Evolutionary conservation across 2,888 invertebrate species (phyloP), one percentile per base, ranked within the genome.

Genomic region (Agrotis exclamationis): DNA sequence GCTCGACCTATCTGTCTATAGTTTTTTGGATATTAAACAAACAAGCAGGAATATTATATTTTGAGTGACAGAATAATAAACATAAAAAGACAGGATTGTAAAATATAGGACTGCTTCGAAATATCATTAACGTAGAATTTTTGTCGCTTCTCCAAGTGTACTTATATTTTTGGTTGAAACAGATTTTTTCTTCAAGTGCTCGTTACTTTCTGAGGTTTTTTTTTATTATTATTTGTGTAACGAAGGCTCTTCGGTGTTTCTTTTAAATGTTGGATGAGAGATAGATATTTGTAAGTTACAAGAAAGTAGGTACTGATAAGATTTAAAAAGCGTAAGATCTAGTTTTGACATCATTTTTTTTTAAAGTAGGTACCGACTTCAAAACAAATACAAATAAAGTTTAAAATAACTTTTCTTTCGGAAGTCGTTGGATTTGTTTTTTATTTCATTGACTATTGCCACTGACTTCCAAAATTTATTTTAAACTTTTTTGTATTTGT

Each of bases 101-200:
- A 73, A 59, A 72, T 47, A 16, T 33, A 53, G 28, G 22, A 69
- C 54, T 33, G 44, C 20, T 66, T 54, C 33, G 20, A 48, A 65
- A 73, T 70, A 73, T 67, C 48, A 66, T 79, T 75, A 73, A 57
- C 50, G 73, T 64, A 13, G 4, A 63, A 59, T 69, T 72, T 63
- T 60, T 33, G 57, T 64, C 53, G 22, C 16, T 9, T 56, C 28
- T 20, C n/a, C 16, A 47, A 58, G 58, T n/a, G 71, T 57, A 14
- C 63, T 76, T 62, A 11, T 48, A 60, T 57, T 68, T 79, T 74
- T 28, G 63, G 24, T 51, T 47, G 48, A 54, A 39, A 48, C 39
- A n/a, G 14, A 20, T 39, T 56, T 64, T 47, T 24, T 58, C n/a
- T 66, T 74, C 48, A 39, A 80, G 78, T 56, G 76, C 16, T 67